Evolutionary conservation across 1,140 invertebrate genomes (phyloP).

Genomic region (Sycophaga agraensis): DNA sequence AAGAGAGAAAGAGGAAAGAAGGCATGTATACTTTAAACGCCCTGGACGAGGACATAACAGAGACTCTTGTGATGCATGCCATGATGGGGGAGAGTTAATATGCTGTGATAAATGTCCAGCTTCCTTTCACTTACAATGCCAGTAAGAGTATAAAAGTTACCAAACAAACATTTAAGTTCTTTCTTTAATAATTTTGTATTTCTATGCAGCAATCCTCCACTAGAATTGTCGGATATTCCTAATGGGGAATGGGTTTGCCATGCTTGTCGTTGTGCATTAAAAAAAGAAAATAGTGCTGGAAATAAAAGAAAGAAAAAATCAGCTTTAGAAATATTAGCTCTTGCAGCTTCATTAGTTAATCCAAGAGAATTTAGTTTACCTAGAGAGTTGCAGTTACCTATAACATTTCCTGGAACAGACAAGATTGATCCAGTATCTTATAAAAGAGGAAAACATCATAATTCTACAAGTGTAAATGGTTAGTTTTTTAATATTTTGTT

Average conservation of each 20-base stretch:
- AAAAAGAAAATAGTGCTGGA: conserved; percentile 44
- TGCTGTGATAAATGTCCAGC: conserved; percentile 94
- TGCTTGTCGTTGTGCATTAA: conserved; percentile 64
- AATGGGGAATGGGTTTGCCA: conserved; percentile 88
- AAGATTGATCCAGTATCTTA: conserved; percentile 57
- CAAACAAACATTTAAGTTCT: not conserved
- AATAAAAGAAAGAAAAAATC: conserved; percentile 59
- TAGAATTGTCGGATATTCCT: conserved; percentile 87
- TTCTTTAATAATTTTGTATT: not conserved
- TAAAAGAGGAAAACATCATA: conserved; percentile 47
- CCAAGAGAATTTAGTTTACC: conserved; percentile 87
- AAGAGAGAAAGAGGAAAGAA: conserved; percentile 64
- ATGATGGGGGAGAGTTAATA: conserved; percentile 91
- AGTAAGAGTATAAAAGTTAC: conserved; percentile 65
- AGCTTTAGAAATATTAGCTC: conserved; percentile 73
- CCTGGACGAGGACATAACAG: conserved; percentile 90
- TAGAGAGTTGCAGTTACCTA: conserved; percentile 73
- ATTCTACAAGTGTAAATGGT: conserved; percentile 42
- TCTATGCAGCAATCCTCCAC: conserved; percentile 76
- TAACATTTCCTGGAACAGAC: conserved; percentile 79
- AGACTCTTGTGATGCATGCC: conserved; percentile 88
- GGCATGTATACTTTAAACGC: conserved; percentile 81
- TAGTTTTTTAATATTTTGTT: conserved; percentile 3
- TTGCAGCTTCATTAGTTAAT: conserved; percentile 80
- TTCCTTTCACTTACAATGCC: conserved; percentile 92